Evolutionary conservation across 2,113 vertebrate species (phyloP).

Genomic region (Prochilodus magdalenae): DNA sequence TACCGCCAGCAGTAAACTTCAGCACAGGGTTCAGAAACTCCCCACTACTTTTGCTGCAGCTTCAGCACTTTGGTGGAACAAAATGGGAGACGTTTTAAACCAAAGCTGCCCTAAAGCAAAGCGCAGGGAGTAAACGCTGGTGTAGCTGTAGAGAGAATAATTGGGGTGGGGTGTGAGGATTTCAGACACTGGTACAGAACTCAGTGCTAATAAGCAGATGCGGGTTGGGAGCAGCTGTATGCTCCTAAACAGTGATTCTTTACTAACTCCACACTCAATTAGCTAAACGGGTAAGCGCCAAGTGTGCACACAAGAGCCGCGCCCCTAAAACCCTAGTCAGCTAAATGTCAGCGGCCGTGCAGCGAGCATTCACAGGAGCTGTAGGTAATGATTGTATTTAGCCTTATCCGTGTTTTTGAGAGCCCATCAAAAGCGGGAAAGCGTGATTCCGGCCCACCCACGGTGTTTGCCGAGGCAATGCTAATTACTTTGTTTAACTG

Average conservation of each 20-base stretch:
- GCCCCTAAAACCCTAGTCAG: not conserved
- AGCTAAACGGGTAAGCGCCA: not conserved
- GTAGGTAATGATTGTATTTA: not conserved
- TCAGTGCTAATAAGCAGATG: not conserved
- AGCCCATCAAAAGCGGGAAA: too few species aligned
- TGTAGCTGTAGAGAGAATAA: not conserved
- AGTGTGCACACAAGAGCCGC: not conserved
- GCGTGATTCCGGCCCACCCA: not conserved
- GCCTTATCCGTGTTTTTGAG: not conserved
- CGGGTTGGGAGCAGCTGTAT: not conserved
- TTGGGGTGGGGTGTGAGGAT: not conserved
- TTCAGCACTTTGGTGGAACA: conserved; percentile 2
- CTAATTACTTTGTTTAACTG: not conserved
- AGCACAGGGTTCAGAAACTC: not conserved
- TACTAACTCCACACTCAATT: not conserved
- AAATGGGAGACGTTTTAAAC: not conserved
- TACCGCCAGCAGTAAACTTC: not conserved
- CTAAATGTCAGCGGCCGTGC: not conserved
- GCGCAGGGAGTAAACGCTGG: not conserved
- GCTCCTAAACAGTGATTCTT: not conserved
- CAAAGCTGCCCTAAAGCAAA: not conserved
- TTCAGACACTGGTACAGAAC: not conserved
- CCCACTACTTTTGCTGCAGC: not conserved
- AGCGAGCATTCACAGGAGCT: not conserved
- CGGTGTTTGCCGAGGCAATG: not conserved